These are phyloP conservation scores for Clepsis dumicolana DNA, from an alignment of 2,888 invertebrate genomes.

Conservation along the genomic window DNA sequence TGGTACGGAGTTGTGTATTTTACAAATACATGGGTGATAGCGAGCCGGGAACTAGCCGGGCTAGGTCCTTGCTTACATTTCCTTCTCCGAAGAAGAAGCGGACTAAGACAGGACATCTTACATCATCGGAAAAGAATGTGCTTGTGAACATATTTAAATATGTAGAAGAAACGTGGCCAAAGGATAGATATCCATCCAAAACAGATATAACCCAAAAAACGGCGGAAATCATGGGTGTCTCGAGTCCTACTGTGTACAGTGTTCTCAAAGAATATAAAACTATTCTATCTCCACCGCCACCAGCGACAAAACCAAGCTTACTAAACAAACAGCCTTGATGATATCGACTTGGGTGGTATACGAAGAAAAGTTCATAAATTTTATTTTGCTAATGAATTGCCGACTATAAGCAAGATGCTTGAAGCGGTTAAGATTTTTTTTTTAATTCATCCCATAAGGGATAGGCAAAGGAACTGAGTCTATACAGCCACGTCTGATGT, in stretches of 20 bases:
- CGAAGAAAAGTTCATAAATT: constrained; percentile 7
- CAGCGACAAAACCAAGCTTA: constrained; percentile 13
- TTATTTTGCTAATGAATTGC: constrained; percentile 14
- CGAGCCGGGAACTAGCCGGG: too few species aligned
- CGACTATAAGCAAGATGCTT: not conserved
- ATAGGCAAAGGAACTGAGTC: too few species aligned
- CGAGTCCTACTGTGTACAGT: too few species aligned
- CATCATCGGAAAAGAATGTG: constrained; percentile 14
- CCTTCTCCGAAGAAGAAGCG: constrained; percentile 18
- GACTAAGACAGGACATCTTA: constrained; percentile 15
- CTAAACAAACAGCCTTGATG: not conserved
- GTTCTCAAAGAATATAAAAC: constrained; percentile 26
- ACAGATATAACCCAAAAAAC: too few species aligned
- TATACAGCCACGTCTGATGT: too few species aligned
- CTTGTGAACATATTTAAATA: constrained; percentile 22
- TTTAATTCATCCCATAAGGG: too few species aligned
- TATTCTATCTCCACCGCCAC: constrained; percentile 19
- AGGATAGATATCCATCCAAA: too few species aligned
- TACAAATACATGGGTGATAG: too few species aligned
- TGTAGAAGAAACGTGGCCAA: constrained; percentile 18
- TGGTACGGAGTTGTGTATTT: too few species aligned
- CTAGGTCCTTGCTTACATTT: too few species aligned
- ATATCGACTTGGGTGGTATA: constrained; percentile 20
- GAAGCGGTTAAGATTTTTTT: too few species aligned
- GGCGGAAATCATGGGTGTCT: too few species aligned